These are phyloP conservation scores for Eupristina koningsbergeri DNA, from an alignment of 1,140 invertebrate species.

Conservation along the genomic window DNA sequence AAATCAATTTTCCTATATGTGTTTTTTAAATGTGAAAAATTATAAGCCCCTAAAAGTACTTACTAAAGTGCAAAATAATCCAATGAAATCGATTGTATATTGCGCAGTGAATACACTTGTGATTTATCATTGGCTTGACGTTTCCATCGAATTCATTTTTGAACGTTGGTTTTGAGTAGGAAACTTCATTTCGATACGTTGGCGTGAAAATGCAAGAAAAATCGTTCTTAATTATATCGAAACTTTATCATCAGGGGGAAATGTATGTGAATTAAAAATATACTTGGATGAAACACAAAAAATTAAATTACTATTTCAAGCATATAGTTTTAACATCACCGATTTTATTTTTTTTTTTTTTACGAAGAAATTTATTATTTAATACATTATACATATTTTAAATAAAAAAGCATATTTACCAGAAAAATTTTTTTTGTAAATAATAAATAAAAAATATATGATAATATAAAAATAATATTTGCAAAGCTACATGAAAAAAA, in stretches of 20 bases:
- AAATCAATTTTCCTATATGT: no score
- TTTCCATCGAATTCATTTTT: neutral
- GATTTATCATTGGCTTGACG: neutral
- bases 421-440: no score
- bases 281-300: neutral
- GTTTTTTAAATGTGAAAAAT: neutral
- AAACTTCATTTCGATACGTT: neutral
- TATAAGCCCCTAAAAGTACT: neutral
- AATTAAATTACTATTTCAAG: no score
- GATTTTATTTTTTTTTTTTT: no score
- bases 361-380: no score
- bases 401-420: no score
- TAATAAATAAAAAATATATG: no score
- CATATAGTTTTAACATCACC: no score
- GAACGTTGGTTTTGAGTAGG: neutral
- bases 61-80: neutral
- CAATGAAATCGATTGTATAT: slow-evolving; percentile 7
- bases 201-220: neutral
- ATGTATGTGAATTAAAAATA: neutral
- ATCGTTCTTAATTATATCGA: neutral
- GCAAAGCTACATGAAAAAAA: no score
- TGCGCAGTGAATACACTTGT: neutral
- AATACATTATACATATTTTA: no score
- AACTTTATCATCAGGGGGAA: neutral
- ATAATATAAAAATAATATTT: no score